Base-by-base conservation (phyloP, 2,888 invertebrate species). In the Tenthredo distinguenda region DNA sequence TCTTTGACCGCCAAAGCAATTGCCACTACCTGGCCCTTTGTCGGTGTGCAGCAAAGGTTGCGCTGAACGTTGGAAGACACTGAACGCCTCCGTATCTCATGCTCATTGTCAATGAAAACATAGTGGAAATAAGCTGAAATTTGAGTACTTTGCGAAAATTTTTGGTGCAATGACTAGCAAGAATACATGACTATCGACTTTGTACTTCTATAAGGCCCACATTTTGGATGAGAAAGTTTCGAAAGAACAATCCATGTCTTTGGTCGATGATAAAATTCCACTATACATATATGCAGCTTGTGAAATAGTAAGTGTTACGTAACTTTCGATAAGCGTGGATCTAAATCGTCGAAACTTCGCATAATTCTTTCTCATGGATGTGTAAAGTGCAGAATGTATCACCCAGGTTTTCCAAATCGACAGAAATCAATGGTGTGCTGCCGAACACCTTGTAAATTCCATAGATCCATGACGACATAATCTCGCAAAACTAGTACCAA, bases 1-100 rank as follows among this genome's bases (percentile, higher is more conserved):
- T 62, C 62, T 26, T 62, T 62, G 62, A 62, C 62, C 62, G 62
- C 62, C 62, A 62, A 62, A 62, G 62, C 62, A 62, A 62, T 26
- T 62, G 62, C 62, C 62, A 62, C 62, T 62, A 43, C 40, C 21
- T 58, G 58, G 58, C n/a, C 21, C 58, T 58, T 58, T 58, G 58
- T 58, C 21, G 58, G 58, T 58, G 58, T 58, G n/a, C 21, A n/a
- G 21, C 21, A 58, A 58, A 58, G 58, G 58, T 58, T n/a, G 1
- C 58, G n/a, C 18, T 58, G 58, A 58, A 58, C 6, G 58, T 58
- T 58, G n/a, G 21, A 58, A 26, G 21, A 21, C 21, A 58, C 21
- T 26, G 58, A 58, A 58, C 58, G 2, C 58, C n/a, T 26, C n/a
- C n/a, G 21, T 10, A 7, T 58, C n/a, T n/a, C 21, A n/a, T 21